Evolutionary conservation across 2,888 invertebrate genomes (phyloP).

Genomic region (Cantharis rufa): DNA sequence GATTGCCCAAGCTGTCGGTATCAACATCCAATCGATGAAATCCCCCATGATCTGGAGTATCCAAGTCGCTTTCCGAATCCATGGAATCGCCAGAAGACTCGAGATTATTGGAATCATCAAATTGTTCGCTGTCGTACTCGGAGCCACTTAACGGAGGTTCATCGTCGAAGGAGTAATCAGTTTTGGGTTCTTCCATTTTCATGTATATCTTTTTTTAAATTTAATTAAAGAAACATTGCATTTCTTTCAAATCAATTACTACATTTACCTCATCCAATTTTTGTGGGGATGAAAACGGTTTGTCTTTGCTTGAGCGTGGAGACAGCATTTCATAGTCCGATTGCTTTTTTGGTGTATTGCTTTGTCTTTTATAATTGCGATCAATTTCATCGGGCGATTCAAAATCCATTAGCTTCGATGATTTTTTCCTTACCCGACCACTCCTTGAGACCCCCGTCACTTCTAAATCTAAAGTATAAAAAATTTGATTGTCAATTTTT

Average conservation of each 20-base stretch:
- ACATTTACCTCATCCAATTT: slow-evolving; percentile 39
- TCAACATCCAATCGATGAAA: slow-evolving; percentile 59
- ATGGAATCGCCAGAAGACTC: slow-evolving; percentile 50
- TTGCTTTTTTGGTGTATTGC: slow-evolving; percentile 50
- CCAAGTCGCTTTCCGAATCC: slow-evolving; percentile 41
- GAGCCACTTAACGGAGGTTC: slow-evolving; percentile 51
- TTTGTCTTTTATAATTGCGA: slow-evolving; percentile 60
- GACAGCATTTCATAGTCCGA: slow-evolving; percentile 30
- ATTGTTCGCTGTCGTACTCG: slow-evolving; percentile 52
- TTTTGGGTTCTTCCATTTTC: slow-evolving; percentile 30
- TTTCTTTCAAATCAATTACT: neutral
- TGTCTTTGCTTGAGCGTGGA: slow-evolving; percentile 28
- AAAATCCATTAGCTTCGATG: slow-evolving; percentile 91
- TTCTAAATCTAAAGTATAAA: slow-evolving; percentile 65
- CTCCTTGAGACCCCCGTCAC: slow-evolving; percentile 88
- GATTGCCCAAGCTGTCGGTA: slow-evolving; percentile 51
- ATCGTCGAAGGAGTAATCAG: slow-evolving; percentile 41
- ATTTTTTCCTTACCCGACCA: slow-evolving; percentile 90
- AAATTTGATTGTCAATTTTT: neutral
- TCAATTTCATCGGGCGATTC: slow-evolving; percentile 88
- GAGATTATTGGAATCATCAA: slow-evolving; percentile 45
- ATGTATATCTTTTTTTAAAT: slow-evolving; percentile 7
- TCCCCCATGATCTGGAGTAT: slow-evolving; percentile 52
- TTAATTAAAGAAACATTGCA: neutral
- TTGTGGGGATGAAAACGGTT: slow-evolving; percentile 23